phyloP scores from a whole-genome alignment of 2,113 vertebrate species.

The Macquaria ambigua region DNA sequence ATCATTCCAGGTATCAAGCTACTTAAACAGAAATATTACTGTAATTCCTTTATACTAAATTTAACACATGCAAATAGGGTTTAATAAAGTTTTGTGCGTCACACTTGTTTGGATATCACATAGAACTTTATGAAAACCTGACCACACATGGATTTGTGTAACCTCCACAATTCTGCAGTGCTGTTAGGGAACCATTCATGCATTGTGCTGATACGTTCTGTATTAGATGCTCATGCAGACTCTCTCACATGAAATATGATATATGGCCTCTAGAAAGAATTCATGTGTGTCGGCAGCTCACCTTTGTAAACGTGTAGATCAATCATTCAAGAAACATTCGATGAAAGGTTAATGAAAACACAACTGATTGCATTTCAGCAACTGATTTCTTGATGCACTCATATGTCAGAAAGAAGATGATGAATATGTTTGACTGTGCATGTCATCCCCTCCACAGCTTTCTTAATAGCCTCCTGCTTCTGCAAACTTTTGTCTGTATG shows the following conservation, averaged over 20 bases:
- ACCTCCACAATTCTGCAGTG: background rate
- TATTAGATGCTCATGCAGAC: background rate
- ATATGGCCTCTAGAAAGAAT: background rate
- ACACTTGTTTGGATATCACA: background rate
- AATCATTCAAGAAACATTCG: slow-evolving; percentile 17
- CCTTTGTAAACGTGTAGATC: background rate
- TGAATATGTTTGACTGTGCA: background rate
- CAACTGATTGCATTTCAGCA: background rate
- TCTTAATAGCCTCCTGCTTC: background rate
- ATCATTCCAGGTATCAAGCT: background rate
- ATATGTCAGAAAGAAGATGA: background rate
- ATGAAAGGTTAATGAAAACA: slow-evolving; percentile 14
- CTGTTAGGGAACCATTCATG: background rate
- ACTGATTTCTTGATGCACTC: slow-evolving; percentile 11
- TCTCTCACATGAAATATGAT: background rate
- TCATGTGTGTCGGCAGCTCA: slow-evolving; percentile 4
- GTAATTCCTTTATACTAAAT: background rate
- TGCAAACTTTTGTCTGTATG: background rate
- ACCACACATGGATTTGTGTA: background rate
- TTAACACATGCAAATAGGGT: background rate
- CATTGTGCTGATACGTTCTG: background rate
- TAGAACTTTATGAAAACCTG: background rate
- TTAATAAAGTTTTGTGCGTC: background rate
- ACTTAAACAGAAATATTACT: background rate
- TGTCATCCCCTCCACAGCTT: background rate